These are phyloP conservation scores for Brachionus calyciflorus DNA, from an alignment of 1,140 invertebrate genomes.

Conservation along the genomic window DNA sequence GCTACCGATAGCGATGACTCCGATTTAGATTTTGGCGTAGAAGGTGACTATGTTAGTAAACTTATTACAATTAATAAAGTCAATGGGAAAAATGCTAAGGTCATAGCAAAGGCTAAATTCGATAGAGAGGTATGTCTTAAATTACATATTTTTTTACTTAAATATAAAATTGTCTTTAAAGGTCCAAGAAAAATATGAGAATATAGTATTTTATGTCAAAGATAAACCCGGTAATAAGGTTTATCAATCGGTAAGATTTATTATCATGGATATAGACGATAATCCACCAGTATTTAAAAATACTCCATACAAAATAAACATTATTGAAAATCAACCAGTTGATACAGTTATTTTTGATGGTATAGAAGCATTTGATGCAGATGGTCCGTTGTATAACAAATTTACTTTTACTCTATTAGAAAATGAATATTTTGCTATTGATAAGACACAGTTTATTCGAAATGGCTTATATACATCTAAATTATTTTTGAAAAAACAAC, in stretches of 20 bases:
- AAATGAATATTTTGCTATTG: slow-evolving; percentile 4
- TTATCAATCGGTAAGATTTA: slow-evolving; percentile 42
- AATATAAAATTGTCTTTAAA: not conserved
- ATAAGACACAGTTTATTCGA: not conserved
- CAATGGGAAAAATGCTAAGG: slow-evolving; percentile 24
- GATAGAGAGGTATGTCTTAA: slow-evolving; percentile 15
- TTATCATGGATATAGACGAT: slow-evolving; percentile 42
- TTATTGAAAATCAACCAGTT: slow-evolving; percentile 15
- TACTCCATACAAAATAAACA: slow-evolving; percentile 21
- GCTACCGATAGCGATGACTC: slow-evolving; percentile 23
- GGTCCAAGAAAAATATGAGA: slow-evolving; percentile 37
- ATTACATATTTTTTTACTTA: not conserved
- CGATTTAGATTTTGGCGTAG: slow-evolving; percentile 12
- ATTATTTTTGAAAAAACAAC: not conserved
- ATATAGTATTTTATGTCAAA: slow-evolving; percentile 46
- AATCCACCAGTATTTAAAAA: slow-evolving; percentile 39
- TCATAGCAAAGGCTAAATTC: slow-evolving; percentile 23
- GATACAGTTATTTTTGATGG: slow-evolving; percentile 2
- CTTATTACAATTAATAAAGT: not conserved
- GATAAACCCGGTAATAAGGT: slow-evolving; percentile 42
- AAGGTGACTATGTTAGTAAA: not conserved
- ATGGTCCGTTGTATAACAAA: slow-evolving; percentile 37
- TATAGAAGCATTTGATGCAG: slow-evolving; percentile 25
- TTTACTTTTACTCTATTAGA: not conserved
- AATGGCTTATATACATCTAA: slow-evolving; percentile 19